Conservation (phyloP, 2,797 vertebrate genomes). For the Tinamus major region DNA sequence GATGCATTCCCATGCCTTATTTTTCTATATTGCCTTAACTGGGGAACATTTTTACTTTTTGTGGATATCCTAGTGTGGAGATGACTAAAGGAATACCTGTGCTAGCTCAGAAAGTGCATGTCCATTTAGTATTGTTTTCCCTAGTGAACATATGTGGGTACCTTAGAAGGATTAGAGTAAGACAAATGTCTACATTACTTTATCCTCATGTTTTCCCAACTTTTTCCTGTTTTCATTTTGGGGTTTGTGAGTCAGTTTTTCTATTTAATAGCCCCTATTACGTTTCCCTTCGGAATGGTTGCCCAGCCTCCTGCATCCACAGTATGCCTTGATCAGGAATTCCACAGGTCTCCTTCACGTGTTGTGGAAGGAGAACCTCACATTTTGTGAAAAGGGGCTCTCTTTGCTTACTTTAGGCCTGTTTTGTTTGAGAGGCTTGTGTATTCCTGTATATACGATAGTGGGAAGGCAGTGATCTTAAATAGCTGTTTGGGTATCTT, state of each 20-base stretch:
- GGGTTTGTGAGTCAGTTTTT: not conserved
- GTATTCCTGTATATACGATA: not conserved
- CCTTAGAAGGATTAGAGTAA: not conserved
- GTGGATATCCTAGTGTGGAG: not conserved
- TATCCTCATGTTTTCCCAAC: not conserved
- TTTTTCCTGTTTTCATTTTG: not conserved
- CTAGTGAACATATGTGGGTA: accelerated
- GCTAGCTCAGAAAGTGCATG: not conserved
- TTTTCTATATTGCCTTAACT: not conserved
- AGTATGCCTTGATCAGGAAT: not conserved
- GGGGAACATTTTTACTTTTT: not conserved
- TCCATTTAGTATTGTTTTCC: not conserved
- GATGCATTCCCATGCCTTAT: not conserved
- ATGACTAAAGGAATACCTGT: accelerated
- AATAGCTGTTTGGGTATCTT: not conserved
- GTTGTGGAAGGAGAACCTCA: not conserved
- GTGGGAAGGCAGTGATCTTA: not conserved
- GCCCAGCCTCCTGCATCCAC: not conserved
- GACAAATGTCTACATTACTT: not conserved
- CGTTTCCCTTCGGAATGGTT: not conserved
- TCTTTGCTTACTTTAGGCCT: not conserved
- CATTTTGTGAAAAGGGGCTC: not conserved
- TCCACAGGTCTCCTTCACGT: not conserved
- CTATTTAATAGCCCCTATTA: not conserved
- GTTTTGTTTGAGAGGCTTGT: not conserved